phyloP scores from a whole-genome alignment of 2,113 vertebrate species.

The Epinephelus lanceolatus region DNA sequence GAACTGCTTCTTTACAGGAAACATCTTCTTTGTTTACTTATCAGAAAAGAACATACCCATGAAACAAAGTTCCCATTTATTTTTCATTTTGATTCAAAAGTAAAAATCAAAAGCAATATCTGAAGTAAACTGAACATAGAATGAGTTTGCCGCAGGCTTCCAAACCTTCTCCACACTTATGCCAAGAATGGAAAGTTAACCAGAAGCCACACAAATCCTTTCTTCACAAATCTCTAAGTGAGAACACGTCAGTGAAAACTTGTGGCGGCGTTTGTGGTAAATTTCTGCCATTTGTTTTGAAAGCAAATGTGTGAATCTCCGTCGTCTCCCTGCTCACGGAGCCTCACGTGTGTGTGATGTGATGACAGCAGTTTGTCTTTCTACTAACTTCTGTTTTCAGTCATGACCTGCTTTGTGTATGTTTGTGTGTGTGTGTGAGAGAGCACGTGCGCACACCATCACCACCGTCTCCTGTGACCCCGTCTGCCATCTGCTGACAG shows the following conservation, averaged over 20 bases:
- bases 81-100: background rate
- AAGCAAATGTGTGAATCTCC: constrained; percentile 39
- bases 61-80: background rate
- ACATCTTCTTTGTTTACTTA: background rate
- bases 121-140: background rate
- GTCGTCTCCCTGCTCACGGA: constrained; percentile 4
- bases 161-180: background rate
- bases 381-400: constrained; percentile 41
- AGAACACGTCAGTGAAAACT: constrained; percentile 16
- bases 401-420: constrained; percentile 32
- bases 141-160: background rate
- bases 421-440: background rate
- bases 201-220: background rate
- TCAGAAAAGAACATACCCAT: background rate
- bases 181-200: constrained; percentile 11
- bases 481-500: constrained; percentile 59
- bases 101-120: background rate
- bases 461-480: constrained; percentile 60
- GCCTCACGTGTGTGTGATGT: constrained; percentile 3
- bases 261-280: background rate
- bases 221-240: constrained; percentile 8
- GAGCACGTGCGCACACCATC: constrained; percentile 12
- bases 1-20: too few relatives aligned
- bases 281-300: constrained; percentile 33
- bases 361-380: constrained; percentile 46